A percentile compares a stretch with the other conserved stretches of the same genome.
Conservation (phyloP, 2,113 vertebrate species). For the Phyllostomus hastatus region DNA sequence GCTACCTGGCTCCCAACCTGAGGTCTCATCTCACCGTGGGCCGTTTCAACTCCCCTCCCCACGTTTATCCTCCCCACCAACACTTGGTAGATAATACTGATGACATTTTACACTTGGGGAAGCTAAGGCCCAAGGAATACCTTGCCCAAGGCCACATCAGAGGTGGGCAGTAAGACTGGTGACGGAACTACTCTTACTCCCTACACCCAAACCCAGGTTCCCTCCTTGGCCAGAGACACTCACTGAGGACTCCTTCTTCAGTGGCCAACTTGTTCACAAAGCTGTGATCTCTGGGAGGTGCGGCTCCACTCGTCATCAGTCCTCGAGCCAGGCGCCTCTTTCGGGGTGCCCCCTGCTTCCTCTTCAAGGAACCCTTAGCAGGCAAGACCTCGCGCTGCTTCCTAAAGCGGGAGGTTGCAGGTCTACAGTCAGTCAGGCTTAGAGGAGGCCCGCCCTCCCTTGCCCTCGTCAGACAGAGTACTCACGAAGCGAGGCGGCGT, state of each 20-base stretch:
- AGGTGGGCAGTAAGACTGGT: not conserved
- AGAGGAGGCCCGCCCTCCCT: not conserved
- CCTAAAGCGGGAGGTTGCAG: not conserved
- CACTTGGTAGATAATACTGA: not conserved
- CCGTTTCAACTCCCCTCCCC: not conserved
- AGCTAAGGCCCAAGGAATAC: not conserved
- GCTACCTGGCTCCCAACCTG: not conserved
- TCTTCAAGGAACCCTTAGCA: not conserved
- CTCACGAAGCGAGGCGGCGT: slow-evolving; percentile 44
- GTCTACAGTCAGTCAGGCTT: not conserved
- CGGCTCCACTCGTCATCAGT: not conserved
- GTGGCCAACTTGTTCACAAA: not conserved
- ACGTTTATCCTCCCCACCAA: not conserved
- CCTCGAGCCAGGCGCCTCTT: not conserved
- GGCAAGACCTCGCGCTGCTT: not conserved
- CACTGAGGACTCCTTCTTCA: not conserved
- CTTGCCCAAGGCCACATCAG: not conserved
- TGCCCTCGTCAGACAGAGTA: not conserved
- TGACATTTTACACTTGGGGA: too few species aligned
- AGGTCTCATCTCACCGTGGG: not conserved
- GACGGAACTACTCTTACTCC: not conserved
- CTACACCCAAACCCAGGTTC: not conserved
- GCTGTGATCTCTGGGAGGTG: not conserved
- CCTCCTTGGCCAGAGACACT: not conserved
- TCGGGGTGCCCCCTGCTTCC: not conserved